phyloP scores from a whole-genome alignment of 2,888 invertebrate genomes.

The Ditylenchus weischeri region DNA sequence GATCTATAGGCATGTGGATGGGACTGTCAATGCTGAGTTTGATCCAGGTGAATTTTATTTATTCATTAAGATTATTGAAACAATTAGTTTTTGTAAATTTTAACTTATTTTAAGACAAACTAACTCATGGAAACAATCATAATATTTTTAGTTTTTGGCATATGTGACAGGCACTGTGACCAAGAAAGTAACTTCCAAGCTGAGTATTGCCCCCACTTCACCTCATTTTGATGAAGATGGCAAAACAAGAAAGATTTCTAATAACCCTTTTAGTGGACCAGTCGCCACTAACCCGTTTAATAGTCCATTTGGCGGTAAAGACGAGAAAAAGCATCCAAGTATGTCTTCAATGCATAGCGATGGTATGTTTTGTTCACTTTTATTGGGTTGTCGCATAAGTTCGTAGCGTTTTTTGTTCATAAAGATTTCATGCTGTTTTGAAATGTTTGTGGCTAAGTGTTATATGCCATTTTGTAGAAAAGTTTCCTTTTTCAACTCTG shows the following conservation, averaged over 20 bases:
- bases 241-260: constrained; percentile 14
- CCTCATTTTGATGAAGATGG: background rate
- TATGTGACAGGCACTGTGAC: constrained; percentile 12
- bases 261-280: constrained; percentile 25
- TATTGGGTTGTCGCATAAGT: too few relatives aligned
- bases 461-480: too few relatives aligned
- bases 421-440: too few relatives aligned
- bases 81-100: too few relatives aligned
- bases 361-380: background rate
- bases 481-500: too few relatives aligned
- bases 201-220: constrained; percentile 2
- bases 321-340: background rate
- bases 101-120: background rate
- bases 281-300: constrained; percentile 26
- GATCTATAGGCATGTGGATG: constrained; percentile 40
- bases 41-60: constrained; percentile 28
- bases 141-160: constrained; percentile 6
- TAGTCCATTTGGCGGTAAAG: constrained; percentile 18
- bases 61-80: too few relatives aligned
- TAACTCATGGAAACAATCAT: background rate
- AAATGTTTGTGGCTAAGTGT: too few relatives aligned
- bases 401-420: too few relatives aligned
- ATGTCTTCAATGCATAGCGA: background rate
- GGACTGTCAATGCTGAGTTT: constrained; percentile 37
- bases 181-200: constrained; percentile 6